Evolutionary conservation across 2,797 vertebrate genomes (phyloP).

Genomic region (Tapirus indicus): DNA sequence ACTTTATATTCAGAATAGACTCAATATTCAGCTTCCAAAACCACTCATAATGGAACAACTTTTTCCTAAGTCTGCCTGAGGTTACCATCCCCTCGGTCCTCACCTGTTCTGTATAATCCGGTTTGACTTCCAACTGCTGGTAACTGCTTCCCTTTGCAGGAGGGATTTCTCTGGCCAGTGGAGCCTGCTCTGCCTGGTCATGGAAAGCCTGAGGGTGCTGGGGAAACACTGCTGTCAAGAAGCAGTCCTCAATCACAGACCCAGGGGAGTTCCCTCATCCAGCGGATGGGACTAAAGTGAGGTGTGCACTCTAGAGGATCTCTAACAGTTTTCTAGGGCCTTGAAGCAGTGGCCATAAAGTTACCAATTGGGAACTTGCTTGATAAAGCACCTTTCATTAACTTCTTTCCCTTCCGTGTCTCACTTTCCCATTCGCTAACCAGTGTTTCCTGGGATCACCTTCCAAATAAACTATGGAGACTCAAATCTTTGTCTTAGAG

Average conservation of each 20-base stretch:
- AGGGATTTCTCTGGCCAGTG: not conserved
- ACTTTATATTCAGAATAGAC: not conserved
- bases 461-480: not conserved
- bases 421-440: not conserved
- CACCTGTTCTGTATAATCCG: not conserved
- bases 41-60: not conserved
- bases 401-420: not conserved
- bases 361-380: not conserved
- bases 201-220: not conserved
- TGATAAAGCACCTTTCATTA: not conserved
- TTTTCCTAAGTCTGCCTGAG: not conserved
- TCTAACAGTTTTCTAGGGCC: not conserved
- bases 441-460: not conserved
- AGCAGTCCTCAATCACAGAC: not conserved
- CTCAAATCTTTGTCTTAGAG: not conserved
- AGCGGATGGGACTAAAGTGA: not conserved
- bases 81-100: not conserved
- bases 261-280: not conserved
- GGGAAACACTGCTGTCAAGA: not conserved
- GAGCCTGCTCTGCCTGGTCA: not conserved
- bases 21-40: not conserved
- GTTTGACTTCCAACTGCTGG: not conserved
- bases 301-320: rapidly evolving
- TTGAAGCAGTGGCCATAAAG: not conserved
- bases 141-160: not conserved